phyloP scores from a whole-genome alignment of 1,140 invertebrate genomes.

The Scaptomyza hsui region DNA sequence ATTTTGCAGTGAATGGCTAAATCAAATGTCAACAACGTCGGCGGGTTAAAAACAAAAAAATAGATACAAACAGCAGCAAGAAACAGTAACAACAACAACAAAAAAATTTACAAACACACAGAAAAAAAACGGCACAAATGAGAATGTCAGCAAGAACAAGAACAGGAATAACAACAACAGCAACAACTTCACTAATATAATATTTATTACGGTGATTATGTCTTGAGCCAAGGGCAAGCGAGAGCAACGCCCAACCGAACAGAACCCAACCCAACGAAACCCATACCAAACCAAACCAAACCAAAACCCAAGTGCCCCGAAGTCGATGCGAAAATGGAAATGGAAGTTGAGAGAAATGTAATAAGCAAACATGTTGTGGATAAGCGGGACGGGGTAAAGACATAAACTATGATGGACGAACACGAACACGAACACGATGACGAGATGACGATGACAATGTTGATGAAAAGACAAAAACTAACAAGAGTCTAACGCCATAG shows the following conservation, averaged over 20 bases:
- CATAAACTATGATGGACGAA: slow-evolving; percentile 45
- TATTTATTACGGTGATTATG: slow-evolving; percentile 68
- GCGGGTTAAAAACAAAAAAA: neutral
- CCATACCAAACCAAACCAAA: neutral
- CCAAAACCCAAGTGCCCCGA: neutral
- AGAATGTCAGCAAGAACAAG: slow-evolving; percentile 25
- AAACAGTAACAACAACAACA: neutral
- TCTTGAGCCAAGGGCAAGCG: slow-evolving; percentile 51
- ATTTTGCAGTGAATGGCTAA: slow-evolving; percentile 23
- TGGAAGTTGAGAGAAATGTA: slow-evolving; percentile 44
- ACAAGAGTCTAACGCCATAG: slow-evolving; percentile 28
- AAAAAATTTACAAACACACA: slow-evolving; percentile 1
- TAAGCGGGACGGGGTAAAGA: neutral
- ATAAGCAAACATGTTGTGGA: slow-evolving; percentile 31
- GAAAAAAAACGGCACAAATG: slow-evolving; percentile 10
- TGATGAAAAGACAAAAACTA: slow-evolving; percentile 22
- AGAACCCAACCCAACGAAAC: neutral
- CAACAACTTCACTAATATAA: slow-evolving; percentile 61
- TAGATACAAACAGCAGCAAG: slow-evolving; percentile 1
- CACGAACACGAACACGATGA: slow-evolving; percentile 8
- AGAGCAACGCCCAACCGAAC: slow-evolving; percentile 11
- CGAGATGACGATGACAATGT: slow-evolving; percentile 8
- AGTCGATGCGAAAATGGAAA: slow-evolving; percentile 28
- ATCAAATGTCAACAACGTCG: slow-evolving; percentile 49
- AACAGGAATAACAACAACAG: slow-evolving; percentile 19